Evolutionary conservation across 2,113 vertebrate species (phyloP).

Genomic region (Rattus norvegicus): GRCr8 NC_086028.1:4079501-4080000

Average conservation of each 20-base stretch:
- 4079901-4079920: background rate
- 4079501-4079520: background rate
- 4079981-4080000: background rate
- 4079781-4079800: background rate
- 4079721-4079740: background rate
- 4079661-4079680: background rate
- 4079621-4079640: background rate
- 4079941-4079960: background rate
- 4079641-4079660: background rate
- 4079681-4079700: background rate
- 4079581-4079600: background rate
- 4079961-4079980: background rate
- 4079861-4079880: background rate
- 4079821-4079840: background rate
- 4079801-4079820: background rate
- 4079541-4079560: constrained; percentile 21
- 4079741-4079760: background rate
- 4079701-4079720: background rate
- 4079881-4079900: background rate
- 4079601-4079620: background rate
- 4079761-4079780: background rate
- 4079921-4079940: background rate
- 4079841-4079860: background rate
- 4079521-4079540: background rate
- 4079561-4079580: background rate